These are phyloP conservation scores for Onychomys arenicola DNA, from an alignment of 2,797 vertebrate genomes.

Conservation along the genomic window DNA sequence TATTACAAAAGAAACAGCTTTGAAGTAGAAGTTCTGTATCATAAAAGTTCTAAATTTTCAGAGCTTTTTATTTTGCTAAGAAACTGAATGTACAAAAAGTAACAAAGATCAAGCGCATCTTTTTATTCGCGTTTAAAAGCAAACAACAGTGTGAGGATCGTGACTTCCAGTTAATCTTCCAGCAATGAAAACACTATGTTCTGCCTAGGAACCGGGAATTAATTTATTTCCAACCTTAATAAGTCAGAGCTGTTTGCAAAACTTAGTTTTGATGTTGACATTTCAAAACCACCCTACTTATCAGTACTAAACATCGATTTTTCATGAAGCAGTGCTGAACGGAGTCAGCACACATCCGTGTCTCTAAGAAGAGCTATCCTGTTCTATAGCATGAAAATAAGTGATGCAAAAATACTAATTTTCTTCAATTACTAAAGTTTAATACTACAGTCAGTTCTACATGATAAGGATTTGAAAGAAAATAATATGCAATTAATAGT, in stretches of 20 bases:
- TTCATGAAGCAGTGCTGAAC: constrained; percentile 64
- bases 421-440: background rate
- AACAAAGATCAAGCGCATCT: constrained; percentile 65
- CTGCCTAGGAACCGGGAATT: constrained; percentile 56
- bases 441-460: background rate
- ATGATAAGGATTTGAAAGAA: background rate
- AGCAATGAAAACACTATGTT: constrained; percentile 2
- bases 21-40: constrained; percentile 53
- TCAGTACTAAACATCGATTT: constrained; percentile 73
- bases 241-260: constrained; percentile 64
- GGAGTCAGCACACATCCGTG: background rate
- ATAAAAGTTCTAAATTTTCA: constrained; percentile 45
- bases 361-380: background rate
- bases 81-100: constrained; percentile 23
- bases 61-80: constrained; percentile 58
- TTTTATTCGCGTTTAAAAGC: constrained; percentile 65
- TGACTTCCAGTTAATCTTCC: constrained; percentile 47
- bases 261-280: constrained; percentile 71
- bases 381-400: background rate
- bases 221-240: constrained; percentile 66
- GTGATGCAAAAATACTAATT: background rate
- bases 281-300: constrained; percentile 64
- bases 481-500: background rate
- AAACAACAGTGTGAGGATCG: constrained; percentile 57
- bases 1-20: constrained; percentile 52